phyloP scores from a whole-genome alignment of 2,113 vertebrate species.

The Lepisosteus oculatus region DNA sequence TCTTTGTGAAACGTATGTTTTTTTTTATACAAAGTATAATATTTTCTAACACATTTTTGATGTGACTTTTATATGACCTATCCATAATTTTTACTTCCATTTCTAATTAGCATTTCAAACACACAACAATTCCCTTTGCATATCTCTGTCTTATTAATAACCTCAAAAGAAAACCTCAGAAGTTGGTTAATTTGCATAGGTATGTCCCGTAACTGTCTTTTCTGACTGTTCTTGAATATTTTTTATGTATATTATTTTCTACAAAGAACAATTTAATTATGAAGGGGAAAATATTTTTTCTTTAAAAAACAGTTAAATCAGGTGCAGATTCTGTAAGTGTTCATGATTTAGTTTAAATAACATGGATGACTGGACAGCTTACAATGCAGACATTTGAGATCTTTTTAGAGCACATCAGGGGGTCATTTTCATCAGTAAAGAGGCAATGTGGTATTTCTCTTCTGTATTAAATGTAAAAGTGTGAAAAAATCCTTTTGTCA shows the following conservation, averaged over 20 bases:
- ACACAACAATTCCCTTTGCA: slow-evolving; percentile 48
- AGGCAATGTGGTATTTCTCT: slow-evolving; percentile 8
- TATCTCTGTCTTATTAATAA: slow-evolving; percentile 56
- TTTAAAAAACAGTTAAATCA: too few species aligned
- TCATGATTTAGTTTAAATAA: too few species aligned
- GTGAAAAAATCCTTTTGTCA: slow-evolving; percentile 22
- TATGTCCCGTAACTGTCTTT: slow-evolving; percentile 34
- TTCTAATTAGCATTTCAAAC: slow-evolving; percentile 70
- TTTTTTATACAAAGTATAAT: slow-evolving; percentile 11
- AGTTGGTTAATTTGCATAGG: slow-evolving; percentile 59
- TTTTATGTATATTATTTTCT: slow-evolving; percentile 35
- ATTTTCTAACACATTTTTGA: slow-evolving; percentile 31
- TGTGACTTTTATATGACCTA: slow-evolving; percentile 44
- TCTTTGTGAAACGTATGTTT: neutral
- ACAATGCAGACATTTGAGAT: slow-evolving; percentile 21
- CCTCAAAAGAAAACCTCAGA: slow-evolving; percentile 44
- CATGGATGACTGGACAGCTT: neutral
- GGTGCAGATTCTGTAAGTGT: too few species aligned
- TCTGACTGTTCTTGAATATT: slow-evolving; percentile 24
- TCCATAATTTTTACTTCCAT: slow-evolving; percentile 48
- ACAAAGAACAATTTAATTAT: too few species aligned
- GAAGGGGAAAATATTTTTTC: too few species aligned
- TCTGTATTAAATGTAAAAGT: neutral
- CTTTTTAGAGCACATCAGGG: neutral
- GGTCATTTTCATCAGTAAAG: slow-evolving; percentile 12